Percentiles rank a stretch among this genome's conserved stretches.
phyloP scores from a whole-genome alignment of 2,113 vertebrate species.

The Tretioscincus oriximinensis region DNA sequence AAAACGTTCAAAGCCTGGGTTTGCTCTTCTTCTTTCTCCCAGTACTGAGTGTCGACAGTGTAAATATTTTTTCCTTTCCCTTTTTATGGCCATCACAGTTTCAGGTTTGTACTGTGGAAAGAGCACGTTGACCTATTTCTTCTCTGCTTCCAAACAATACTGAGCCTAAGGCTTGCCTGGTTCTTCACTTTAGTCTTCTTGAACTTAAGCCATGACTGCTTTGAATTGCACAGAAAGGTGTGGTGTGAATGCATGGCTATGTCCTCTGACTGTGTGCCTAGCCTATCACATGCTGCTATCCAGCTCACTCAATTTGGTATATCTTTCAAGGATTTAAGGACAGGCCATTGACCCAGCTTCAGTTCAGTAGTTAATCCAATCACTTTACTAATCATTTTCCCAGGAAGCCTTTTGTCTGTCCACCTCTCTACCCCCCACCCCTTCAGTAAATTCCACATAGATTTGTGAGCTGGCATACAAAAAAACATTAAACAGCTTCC shows the following conservation, averaged over 20 bases:
- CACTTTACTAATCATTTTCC: too few relatives aligned
- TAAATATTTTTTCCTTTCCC: not conserved
- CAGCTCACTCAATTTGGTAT: not conserved
- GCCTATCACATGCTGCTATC: too few relatives aligned
- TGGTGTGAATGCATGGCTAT: not conserved
- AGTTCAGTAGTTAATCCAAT: slow-evolving; percentile 12
- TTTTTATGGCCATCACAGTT: not conserved
- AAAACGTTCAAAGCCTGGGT: not conserved
- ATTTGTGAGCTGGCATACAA: not conserved
- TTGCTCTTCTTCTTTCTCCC: not conserved
- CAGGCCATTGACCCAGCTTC: not conserved
- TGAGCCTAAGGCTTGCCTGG: too few relatives aligned
- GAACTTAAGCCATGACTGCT: not conserved
- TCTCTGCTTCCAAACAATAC: not conserved
- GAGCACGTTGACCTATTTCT: not conserved
- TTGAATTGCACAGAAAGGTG: not conserved
- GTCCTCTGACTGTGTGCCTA: not conserved
- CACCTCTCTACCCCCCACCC: not conserved
- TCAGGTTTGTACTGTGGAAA: not conserved
- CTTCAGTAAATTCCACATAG: not conserved
- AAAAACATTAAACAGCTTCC: slow-evolving; percentile 1
- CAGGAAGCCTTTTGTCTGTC: not conserved
- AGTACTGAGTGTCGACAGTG: not conserved
- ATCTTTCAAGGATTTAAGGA: not conserved
- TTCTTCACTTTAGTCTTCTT: not conserved